Evolutionary conservation across 1,140 invertebrate species (phyloP).

Genomic region (Drosophila baimaii): DNA sequence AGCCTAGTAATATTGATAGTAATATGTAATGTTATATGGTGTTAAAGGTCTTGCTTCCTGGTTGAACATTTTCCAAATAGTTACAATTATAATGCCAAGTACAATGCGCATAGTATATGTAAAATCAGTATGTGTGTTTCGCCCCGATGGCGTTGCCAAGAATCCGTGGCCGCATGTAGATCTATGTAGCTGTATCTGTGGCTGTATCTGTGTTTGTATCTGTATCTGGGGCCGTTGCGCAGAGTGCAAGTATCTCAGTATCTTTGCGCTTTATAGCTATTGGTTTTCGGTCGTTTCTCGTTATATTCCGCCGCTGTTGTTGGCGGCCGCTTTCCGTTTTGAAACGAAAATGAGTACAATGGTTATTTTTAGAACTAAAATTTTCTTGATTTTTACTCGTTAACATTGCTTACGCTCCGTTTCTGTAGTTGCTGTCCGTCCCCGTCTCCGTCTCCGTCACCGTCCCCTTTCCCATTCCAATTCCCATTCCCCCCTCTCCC

Average conservation of each 20-base stretch:
- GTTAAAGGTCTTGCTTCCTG: neutral
- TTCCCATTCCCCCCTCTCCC: neutral
- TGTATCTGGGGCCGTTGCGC: constrained; percentile 37
- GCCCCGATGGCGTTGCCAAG: constrained; percentile 34
- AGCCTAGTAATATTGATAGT: neutral
- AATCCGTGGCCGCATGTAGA: constrained; percentile 21
- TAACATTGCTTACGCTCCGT: constrained; percentile 78
- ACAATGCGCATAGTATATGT: constrained; percentile 21
- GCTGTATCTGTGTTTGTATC: constrained; percentile 17
- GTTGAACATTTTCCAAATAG: constrained; percentile 7
- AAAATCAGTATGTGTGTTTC: constrained; percentile 22
- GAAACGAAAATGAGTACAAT: constrained; percentile 77
- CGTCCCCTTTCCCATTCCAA: neutral
- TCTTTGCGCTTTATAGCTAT: constrained; percentile 76
- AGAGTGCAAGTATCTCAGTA: constrained; percentile 56
- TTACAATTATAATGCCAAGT: constrained; percentile 24
- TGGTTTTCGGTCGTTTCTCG: constrained; percentile 64
- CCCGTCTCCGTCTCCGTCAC: neutral
- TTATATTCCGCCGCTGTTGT: constrained; percentile 47
- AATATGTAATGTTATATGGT: neutral
- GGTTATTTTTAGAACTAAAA: constrained; percentile 81
- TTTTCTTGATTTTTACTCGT: constrained; percentile 78
- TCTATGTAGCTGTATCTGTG: constrained; percentile 5
- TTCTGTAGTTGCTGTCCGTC: constrained; percentile 53
- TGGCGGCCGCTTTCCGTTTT: constrained; percentile 65